Base-by-base conservation (phyloP, 2,888 invertebrate species). In the Lasioglossum lativentre region DNA sequence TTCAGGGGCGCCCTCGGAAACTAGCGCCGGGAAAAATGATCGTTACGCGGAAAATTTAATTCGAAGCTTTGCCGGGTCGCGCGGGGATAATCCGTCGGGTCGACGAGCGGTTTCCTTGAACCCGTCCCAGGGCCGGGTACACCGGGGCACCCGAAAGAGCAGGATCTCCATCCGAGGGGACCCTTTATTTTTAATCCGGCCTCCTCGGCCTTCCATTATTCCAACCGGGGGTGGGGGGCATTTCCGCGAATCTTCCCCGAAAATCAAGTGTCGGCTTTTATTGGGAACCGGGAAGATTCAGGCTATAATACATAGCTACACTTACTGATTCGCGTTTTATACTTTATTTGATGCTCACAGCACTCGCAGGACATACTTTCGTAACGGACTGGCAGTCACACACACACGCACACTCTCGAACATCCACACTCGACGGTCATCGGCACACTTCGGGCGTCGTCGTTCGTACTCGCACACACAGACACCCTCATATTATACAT, bases 21-120 rank as follows among this genome's bases (percentile, higher is more conserved):
- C 59, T 59, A 16, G n/a, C 47, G 42, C 38, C 34, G 23, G 38
- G 47, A 73, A n/a, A 74, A 75, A 73, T 56, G 52, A 73, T 59
- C 66, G n/a, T 38, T 70, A 47, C 16, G 40, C 59, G 19, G 40
- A 19, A 45, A 73, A 82, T 59, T 78, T 72, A 78, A 75, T 76
- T 70, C 79, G 45, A 52, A 27, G 80, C 80, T 80, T 38, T 52
- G 73, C 38, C 23, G n/a, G n/a, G 68, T 30, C 52, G 42, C 23
- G 42, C 4, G 6, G 8, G 42, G 72, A 80, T 75, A 47, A 83
- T 40, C 68, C 45, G 47, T 6, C 59, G 68, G 40, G 30, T 52
- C 52, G 73, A 30, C 19, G 68, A 16, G 12, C 38, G 30, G 27
- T 19, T 82, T 63, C 45, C 42, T 27, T 38, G 52, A 19, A 8